A percentile compares a stretch with the other conserved stretches of the same genome.
These are phyloP conservation scores for Larimichthys crocea DNA, from an alignment of 2,113 vertebrate genomes.

Conservation along the genomic window DNA sequence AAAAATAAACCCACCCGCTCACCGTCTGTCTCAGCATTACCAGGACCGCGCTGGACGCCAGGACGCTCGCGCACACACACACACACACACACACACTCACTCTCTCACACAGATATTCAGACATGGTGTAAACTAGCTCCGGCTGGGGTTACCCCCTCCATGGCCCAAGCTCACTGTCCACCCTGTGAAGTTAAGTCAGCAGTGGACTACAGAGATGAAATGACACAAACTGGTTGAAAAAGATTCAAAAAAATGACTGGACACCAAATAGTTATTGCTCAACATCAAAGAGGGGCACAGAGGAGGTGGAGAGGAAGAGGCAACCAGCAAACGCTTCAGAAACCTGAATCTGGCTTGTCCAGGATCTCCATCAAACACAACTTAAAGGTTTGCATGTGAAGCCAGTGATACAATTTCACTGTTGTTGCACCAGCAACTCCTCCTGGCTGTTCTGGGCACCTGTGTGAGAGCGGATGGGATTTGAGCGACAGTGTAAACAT, in stretches of 20 bases:
- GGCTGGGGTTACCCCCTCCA: conserved; percentile 18
- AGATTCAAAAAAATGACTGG: background rate
- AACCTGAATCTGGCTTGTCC: background rate
- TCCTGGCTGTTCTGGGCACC: background rate
- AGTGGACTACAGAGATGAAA: background rate
- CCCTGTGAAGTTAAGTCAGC: background rate
- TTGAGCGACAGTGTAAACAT: background rate
- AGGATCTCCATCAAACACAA: background rate
- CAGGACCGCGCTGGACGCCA: conserved; percentile 59
- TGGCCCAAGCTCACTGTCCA: background rate
- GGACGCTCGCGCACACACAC: conserved; percentile 47
- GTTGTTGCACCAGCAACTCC: background rate
- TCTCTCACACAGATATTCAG: background rate
- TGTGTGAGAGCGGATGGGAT: background rate
- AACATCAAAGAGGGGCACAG: background rate
- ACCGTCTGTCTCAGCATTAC: conserved; percentile 81
- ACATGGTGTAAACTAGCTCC: conserved; percentile 40
- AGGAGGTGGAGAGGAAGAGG: too few species aligned
- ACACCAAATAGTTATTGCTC: background rate
- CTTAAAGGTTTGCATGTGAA: background rate
- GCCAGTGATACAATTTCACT: background rate
- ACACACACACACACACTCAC: conserved; percentile 1
- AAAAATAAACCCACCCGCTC: conserved; percentile 84
- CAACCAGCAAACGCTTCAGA: background rate
- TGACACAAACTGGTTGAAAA: background rate